Evolutionary conservation across 1,140 invertebrate genomes (phyloP).

Genomic region (Spodoptera litura): DNA sequence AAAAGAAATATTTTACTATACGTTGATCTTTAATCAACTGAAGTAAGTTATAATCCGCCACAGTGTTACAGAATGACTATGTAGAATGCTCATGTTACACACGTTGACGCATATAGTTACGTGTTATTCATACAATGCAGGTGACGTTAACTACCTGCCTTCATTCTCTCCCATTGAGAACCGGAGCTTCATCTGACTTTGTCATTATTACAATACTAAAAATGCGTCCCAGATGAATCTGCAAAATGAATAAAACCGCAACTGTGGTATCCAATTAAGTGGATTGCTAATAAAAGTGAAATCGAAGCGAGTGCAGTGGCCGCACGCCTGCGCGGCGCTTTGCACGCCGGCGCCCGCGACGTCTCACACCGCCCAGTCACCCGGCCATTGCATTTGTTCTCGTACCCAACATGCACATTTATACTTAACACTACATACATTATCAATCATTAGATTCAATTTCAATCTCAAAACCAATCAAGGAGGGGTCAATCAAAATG

Average conservation of each 20-base stretch:
- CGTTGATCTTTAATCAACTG: no score
- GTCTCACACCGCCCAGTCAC: not conserved
- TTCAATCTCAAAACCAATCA: constrained; percentile 16
- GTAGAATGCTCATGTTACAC: not conserved
- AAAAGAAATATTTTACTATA: no score
- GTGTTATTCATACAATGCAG: constrained; percentile 2
- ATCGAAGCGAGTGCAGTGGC: constrained; percentile 84
- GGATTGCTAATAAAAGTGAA: constrained; percentile 86
- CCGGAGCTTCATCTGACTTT: constrained; percentile 19
- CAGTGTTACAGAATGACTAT: not conserved
- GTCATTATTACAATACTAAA: constrained; percentile 59
- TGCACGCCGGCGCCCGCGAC: constrained; percentile 50
- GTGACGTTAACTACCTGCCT: constrained; percentile 4
- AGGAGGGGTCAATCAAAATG: not conserved
- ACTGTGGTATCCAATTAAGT: constrained; percentile 85
- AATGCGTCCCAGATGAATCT: constrained; percentile 75
- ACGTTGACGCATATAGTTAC: not conserved
- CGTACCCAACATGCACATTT: not conserved
- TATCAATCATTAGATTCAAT: not conserved
- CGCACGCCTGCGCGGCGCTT: constrained; percentile 60
- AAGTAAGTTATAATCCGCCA: no score
- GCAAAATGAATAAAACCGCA: constrained; percentile 82
- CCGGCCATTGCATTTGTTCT: constrained; percentile 41
- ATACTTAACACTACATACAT: not conserved
- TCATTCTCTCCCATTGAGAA: constrained; percentile 28